Base-by-base conservation (phyloP, 2,888 invertebrate species). In the Hemicrepidius hirtus region DNA sequence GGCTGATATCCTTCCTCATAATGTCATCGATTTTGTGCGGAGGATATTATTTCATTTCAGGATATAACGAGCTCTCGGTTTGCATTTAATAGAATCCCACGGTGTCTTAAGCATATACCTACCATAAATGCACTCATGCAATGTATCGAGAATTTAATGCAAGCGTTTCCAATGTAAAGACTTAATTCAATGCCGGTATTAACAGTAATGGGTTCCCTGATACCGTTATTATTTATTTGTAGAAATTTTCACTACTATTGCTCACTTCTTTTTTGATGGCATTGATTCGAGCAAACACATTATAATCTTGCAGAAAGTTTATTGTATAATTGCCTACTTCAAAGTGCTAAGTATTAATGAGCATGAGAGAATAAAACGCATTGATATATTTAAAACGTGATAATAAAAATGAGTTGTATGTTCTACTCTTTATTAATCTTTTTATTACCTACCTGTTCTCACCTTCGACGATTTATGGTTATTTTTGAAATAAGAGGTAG, bases 111-210 rank as follows among this genome's bases (percentile, higher is more conserved):
- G n/a, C n/a, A n/a, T 65, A 16, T 37, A 63, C 40, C 6, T 18
- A n/a, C n/a, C 24, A 13, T 53, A 37, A 53, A 65, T 65, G 64
- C 53, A 65, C 40, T 53, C 37, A 37, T 50, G 50, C 64, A 65
- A 37, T 40, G 12, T 65, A 53, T 53, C 20, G 50, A 18, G 40
- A 53, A 65, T 65, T 65, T 65, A 65, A 65, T 65, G 18, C 53
- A 18, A 18, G 20, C 21, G 53, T 53, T 53, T 65, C 40, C 10
- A 65, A 53, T 24, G 21, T 37, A 50, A 50, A 37, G 64, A 50
- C 50, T 65, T 50, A 18, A 40, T 50, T 50, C 64, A 37, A 24
- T n/a, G 50, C n/a, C 13, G 3, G 53, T 37, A 12, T 65, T 65
- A 65, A 65, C 16, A 37, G 24, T 37, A 50, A 65, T 53, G 64